These are phyloP conservation scores for Ptilodon capucinus DNA, from an alignment of 2,888 invertebrate genomes.

Conservation along the genomic window DNA sequence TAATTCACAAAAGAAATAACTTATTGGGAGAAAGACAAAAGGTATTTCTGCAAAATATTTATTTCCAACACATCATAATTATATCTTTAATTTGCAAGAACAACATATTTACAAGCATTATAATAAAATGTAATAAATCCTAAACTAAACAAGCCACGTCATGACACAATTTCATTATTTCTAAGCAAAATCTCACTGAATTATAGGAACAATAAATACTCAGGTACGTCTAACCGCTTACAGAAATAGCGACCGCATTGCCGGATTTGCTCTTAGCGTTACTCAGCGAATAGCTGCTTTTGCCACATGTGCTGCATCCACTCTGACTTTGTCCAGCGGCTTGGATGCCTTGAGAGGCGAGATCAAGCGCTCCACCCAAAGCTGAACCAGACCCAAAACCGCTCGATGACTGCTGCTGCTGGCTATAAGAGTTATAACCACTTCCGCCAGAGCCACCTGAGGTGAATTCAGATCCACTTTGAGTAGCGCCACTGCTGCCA, in stretches of 20 bases:
- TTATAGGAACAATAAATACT: background rate
- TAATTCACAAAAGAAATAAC: background rate
- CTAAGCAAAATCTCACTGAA: background rate
- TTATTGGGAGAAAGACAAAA: background rate
- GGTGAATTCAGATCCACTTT: background rate
- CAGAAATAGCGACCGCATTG: slow-evolving; percentile 66
- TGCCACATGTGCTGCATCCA: slow-evolving; percentile 64
- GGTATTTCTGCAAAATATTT: background rate
- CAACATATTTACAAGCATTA: background rate
- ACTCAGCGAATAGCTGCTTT: slow-evolving; percentile 64
- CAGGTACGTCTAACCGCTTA: slow-evolving; percentile 51
- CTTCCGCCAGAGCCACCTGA: slow-evolving; percentile 8
- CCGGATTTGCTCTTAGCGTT: slow-evolving; percentile 71
- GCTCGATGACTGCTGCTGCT: background rate
- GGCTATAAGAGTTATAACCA: slow-evolving; percentile 13
- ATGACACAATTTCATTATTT: background rate
- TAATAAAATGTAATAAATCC: background rate
- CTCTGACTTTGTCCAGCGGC: slow-evolving; percentile 31
- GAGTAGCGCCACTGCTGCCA: background rate
- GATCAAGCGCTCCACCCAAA: slow-evolving; percentile 54
- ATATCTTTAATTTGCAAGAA: background rate
- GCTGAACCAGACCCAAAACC: slow-evolving; percentile 33
- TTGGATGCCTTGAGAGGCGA: slow-evolving; percentile 60
- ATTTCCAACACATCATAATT: background rate
- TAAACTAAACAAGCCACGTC: background rate